Base-by-base conservation (phyloP, 2,797 vertebrate species). In the Agapornis canus region DNA sequence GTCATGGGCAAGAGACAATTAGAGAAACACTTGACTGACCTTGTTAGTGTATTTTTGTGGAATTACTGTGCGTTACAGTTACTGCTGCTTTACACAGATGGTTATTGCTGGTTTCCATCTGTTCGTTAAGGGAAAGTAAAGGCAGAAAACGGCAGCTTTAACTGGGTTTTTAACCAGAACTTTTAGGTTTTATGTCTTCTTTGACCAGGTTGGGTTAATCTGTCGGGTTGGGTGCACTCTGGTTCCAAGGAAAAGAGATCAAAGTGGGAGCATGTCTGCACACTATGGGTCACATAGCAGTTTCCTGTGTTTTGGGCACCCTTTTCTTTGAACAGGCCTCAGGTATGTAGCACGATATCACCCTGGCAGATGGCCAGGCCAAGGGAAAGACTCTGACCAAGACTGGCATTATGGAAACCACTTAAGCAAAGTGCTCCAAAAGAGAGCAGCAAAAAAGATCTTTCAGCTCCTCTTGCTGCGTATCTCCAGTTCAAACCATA, bases 31-130 rank as follows among this genome's bases (percentile, higher is more conserved):
- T 89, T 89, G 54, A 72, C 20, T 86, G 95, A 82, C 91, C 91
- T 82, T 83, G 82, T 86, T 93, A 86, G 68, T 93, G 78, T 90
- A 78, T 92, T 89, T 95, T 60, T 94, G 61, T 86, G 92, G 86
- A 76, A 65, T 89, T 88, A 82, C 26, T 94, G 88, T 91, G 89
- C 82, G 84, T 85, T 86, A 31, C 65, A 72, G 79, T 83, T 91
- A 91, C 56, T 66, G 91, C 92, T 60, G 91, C 70, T 91, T 92
- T 79, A 83, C 82, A 48, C 95, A 96, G 94, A 93, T 96, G 92
- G 90, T 92, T 95, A 86, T 95, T 95, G 87, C 93, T 95, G 79
- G 69, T 90, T 94, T 94, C 95, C 92, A 92, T 92, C 91, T 97
- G 93, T 89, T 93, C 27, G 0, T 84, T 59, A 90, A 79, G 52